Evolutionary conservation across 2,797 vertebrate genomes (phyloP).

Genomic region (Danio choprae): DNA sequence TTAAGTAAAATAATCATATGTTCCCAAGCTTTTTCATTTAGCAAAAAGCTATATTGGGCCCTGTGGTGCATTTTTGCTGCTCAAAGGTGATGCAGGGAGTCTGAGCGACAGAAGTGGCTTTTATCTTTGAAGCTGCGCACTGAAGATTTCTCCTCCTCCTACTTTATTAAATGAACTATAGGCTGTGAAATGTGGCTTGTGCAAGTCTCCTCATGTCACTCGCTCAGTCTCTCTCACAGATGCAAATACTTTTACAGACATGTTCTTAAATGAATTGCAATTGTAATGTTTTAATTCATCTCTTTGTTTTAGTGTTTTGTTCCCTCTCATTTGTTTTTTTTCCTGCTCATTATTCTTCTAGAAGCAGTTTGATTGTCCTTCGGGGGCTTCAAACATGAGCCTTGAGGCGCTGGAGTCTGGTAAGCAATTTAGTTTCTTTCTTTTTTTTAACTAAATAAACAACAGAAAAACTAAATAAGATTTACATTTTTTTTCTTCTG

Average conservation of each 20-base stretch:
- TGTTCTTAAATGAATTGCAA: not conserved
- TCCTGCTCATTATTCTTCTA: slow-evolving; percentile 59
- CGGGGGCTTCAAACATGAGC: slow-evolving; percentile 77
- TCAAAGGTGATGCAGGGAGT: not conserved
- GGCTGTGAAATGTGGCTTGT: slow-evolving; percentile 47
- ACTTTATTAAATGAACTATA: slow-evolving; percentile 29
- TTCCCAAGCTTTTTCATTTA: not conserved
- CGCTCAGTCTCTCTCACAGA: not conserved
- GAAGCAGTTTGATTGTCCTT: slow-evolving; percentile 67
- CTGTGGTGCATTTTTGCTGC: not conserved
- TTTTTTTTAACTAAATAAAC: slow-evolving; percentile 20
- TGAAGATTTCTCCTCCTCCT: slow-evolving; percentile 46
- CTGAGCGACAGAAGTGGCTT: slow-evolving; percentile 29
- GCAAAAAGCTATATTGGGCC: not conserved
- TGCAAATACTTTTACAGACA: slow-evolving; percentile 22
- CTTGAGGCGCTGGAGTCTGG: slow-evolving; percentile 79
- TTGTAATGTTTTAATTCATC: not conserved
- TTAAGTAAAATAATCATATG: not conserved
- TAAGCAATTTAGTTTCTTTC: slow-evolving; percentile 65
- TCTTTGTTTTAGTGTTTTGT: slow-evolving; percentile 19
- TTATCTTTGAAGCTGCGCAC: slow-evolving; percentile 42
- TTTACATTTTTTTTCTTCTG: too few species aligned
- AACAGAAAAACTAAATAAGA: not conserved
- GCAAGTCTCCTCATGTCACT: slow-evolving; percentile 31
- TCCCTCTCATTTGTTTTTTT: not conserved